Conservation (phyloP, 1,140 invertebrate genomes). For the Drosophila leontia region DNA sequence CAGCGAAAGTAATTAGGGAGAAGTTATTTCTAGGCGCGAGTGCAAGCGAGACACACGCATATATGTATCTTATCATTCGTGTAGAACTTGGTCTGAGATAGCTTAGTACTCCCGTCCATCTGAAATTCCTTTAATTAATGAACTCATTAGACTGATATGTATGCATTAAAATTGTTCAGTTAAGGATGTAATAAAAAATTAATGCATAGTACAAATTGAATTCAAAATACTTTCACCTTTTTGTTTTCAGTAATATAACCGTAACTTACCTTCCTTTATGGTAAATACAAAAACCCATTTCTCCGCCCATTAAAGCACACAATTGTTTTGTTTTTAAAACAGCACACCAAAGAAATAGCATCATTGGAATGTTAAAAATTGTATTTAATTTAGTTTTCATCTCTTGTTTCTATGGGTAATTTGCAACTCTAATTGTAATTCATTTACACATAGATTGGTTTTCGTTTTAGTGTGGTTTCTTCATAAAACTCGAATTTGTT, state of each 20-base stretch:
- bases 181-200: background rate
- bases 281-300: background rate
- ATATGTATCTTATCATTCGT: slow-evolving; percentile 61
- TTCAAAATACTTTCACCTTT: background rate
- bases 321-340: slow-evolving; percentile 71
- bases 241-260: too few species aligned
- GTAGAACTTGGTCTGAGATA: slow-evolving; percentile 38
- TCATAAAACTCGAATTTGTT: slow-evolving; percentile 35
- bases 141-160: slow-evolving; percentile 28
- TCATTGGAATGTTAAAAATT: slow-evolving; percentile 84
- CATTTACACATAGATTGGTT: slow-evolving; percentile 69
- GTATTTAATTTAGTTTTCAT: slow-evolving; percentile 68
- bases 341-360: slow-evolving; percentile 82
- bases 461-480: slow-evolving; percentile 27
- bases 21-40: slow-evolving; percentile 11
- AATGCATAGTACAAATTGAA: background rate
- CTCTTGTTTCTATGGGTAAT: slow-evolving; percentile 24
- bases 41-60: slow-evolving; percentile 6
- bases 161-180: slow-evolving; percentile 21
- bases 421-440: slow-evolving; percentile 46
- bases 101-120: slow-evolving; percentile 18
- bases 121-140: slow-evolving; percentile 67
- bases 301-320: slow-evolving; percentile 21
- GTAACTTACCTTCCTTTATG: background rate
- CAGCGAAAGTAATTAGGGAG: slow-evolving; percentile 53